Percentiles rank a stretch among this genome's conserved stretches.
These are phyloP conservation scores for Parnassius glacialis DNA, from an alignment of 2,888 invertebrate genomes.

Conservation along the genomic window DNA sequence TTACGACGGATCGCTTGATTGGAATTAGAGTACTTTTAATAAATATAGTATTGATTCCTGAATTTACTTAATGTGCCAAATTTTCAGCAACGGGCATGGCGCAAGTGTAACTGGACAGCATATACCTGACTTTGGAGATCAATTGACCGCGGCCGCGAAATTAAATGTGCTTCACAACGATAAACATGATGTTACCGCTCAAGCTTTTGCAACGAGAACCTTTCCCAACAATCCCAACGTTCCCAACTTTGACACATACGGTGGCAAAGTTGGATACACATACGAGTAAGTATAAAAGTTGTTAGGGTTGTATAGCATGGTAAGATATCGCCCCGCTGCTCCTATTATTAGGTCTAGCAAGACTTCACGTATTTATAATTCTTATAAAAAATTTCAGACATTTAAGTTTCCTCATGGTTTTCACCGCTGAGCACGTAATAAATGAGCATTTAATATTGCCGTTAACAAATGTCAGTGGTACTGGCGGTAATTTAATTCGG, in stretches of 20 bases:
- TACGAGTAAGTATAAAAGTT: conserved; percentile 40
- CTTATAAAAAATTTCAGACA: too few species aligned
- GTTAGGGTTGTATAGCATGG: too few species aligned
- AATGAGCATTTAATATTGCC: too few species aligned
- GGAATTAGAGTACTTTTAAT: neutral
- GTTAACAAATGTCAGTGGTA: too few species aligned
- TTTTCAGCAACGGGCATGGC: conserved; percentile 41
- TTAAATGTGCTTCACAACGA: conserved; percentile 42
- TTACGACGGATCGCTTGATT: neutral
- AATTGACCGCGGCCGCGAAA: conserved; percentile 45
- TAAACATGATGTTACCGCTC: conserved; percentile 42
- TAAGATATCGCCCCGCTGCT: too few species aligned
- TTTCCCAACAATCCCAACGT: conserved; percentile 38
- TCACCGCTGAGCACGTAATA: too few species aligned
- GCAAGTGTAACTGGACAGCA: conserved; percentile 40
- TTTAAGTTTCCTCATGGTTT: too few species aligned
- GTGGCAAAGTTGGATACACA: conserved; percentile 42
- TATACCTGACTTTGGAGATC: conserved; percentile 43
- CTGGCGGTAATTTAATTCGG: too few species aligned
- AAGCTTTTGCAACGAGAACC: conserved; percentile 43
- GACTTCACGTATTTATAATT: too few species aligned
- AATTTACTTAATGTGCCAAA: too few species aligned
- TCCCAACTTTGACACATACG: conserved; percentile 43
- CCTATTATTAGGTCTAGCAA: too few species aligned
- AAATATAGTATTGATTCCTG: too few species aligned